Evolutionary conservation across 92 coral and sea anemone species (phyloP).

Genomic region (Siderastrea siderea): DNA sequence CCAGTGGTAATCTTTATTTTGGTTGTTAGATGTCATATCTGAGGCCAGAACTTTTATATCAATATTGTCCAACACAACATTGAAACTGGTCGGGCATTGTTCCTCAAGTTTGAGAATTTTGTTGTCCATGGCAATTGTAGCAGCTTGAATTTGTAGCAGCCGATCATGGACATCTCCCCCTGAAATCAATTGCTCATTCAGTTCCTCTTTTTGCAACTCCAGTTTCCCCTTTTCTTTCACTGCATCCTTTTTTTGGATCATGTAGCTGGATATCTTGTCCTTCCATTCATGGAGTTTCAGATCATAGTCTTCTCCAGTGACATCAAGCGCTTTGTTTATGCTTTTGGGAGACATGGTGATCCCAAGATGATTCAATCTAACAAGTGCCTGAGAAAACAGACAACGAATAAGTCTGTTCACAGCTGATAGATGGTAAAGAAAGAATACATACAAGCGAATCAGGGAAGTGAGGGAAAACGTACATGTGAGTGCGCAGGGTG

Average conservation of each 20-base stretch:
- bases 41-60: conserved; percentile 54
- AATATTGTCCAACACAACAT: not conserved
- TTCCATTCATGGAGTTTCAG: not conserved
- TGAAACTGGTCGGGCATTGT: not conserved
- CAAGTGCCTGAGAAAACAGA: conserved; percentile 1
- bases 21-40: conserved; percentile 72
- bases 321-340: too few relatives aligned
- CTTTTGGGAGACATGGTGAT: too few relatives aligned
- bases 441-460: too few relatives aligned
- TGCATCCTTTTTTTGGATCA: too few relatives aligned
- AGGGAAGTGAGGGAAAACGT: too few relatives aligned
- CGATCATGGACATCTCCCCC: too few relatives aligned
- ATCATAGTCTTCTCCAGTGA: not conserved
- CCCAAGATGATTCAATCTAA: not conserved
- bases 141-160: too few relatives aligned
- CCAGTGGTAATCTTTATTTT: conserved; percentile 75
- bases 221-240: too few relatives aligned
- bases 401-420: not conserved
- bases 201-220: too few relatives aligned
- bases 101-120: not conserved
- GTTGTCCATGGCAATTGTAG: not conserved
- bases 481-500: too few relatives aligned
- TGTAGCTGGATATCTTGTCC: not conserved
- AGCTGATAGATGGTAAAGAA: too few relatives aligned
- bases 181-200: not conserved